Conservation (phyloP, 2,797 vertebrate species). For the Pelodytes ibericus region DNA sequence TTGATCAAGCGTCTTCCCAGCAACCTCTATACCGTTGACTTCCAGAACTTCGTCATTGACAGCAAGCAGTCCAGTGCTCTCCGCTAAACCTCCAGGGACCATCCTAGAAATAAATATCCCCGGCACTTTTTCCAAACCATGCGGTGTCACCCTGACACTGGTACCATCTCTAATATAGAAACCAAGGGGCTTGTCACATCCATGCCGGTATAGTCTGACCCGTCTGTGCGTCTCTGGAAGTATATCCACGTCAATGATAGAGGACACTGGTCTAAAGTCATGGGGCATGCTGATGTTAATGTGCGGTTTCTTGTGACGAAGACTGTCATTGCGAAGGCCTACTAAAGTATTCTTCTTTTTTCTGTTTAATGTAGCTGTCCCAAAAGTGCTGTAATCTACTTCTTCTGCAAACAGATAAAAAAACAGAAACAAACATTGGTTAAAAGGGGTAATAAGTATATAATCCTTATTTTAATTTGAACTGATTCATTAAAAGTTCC, state of each 20-base stretch:
- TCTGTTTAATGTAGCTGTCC: conserved; percentile 85
- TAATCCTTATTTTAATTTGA: too few relatives aligned
- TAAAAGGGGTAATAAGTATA: too few relatives aligned
- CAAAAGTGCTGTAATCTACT: conserved; percentile 89
- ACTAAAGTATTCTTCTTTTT: conserved; percentile 91
- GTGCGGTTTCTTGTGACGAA: conserved; percentile 83
- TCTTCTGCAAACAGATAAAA: conserved; percentile 82
- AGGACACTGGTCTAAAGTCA: conserved; percentile 95
- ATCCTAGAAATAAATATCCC: conserved; percentile 97
- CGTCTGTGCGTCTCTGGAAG: conserved; percentile 94
- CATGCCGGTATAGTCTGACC: conserved; percentile 90
- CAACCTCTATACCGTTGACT: conserved; percentile 97
- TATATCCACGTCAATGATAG: conserved; percentile 98
- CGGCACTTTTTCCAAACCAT: conserved; percentile 95
- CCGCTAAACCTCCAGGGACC: conserved; percentile 93
- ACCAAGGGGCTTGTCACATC: conserved; percentile 92
- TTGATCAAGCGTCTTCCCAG: conserved; percentile 95
- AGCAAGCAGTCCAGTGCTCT: conserved; percentile 94
- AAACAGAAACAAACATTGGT: too few relatives aligned
- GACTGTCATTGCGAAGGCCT: conserved; percentile 86
- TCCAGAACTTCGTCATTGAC: conserved; percentile 97
- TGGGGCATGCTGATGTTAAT: conserved; percentile 94
- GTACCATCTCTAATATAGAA: conserved; percentile 97
- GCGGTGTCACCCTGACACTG: conserved; percentile 91
- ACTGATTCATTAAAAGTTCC: too few relatives aligned